These are phyloP conservation scores for Leptura quadrifasciata DNA, from an alignment of 2,888 invertebrate genomes.

Conservation along the genomic window DNA sequence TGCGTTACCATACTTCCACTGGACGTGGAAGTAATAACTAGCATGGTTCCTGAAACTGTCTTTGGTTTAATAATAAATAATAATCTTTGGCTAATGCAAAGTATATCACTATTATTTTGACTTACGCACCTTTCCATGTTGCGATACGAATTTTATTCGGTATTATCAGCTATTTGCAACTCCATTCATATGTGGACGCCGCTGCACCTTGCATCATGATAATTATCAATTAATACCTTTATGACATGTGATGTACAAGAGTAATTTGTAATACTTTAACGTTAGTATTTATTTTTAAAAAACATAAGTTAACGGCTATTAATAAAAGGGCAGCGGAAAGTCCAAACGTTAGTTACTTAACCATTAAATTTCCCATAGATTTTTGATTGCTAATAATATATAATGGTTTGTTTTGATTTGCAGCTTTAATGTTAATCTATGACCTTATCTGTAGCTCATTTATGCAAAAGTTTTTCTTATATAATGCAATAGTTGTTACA, in stretches of 20 bases:
- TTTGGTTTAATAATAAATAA: too few species aligned
- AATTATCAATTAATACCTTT: conserved; percentile 23
- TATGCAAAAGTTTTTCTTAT: conserved; percentile 49
- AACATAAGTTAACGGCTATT: conserved; percentile 14
- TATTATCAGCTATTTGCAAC: background rate
- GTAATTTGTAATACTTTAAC: conserved; percentile 5
- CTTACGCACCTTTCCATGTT: too few species aligned
- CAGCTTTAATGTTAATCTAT: conserved; percentile 37
- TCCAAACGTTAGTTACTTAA: background rate
- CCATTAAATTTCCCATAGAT: conserved; percentile 21
- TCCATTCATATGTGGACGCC: background rate
- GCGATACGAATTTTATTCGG: too few species aligned
- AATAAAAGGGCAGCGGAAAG: conserved; percentile 10
- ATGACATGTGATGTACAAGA: conserved; percentile 8
- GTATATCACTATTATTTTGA: too few species aligned
- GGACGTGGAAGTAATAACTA: too few species aligned
- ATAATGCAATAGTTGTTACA: conserved; percentile 45
- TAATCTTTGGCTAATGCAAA: too few species aligned
- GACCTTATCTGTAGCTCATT: conserved; percentile 50
- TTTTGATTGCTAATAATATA: conserved; percentile 44
- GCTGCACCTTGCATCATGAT: background rate
- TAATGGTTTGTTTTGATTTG: conserved; percentile 28
- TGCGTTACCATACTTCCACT: too few species aligned
- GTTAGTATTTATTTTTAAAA: conserved; percentile 12
- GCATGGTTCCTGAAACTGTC: too few species aligned